Evolutionary conservation across 2,113 vertebrate species (phyloP).

Genomic region (Xenus cinereus): DNA sequence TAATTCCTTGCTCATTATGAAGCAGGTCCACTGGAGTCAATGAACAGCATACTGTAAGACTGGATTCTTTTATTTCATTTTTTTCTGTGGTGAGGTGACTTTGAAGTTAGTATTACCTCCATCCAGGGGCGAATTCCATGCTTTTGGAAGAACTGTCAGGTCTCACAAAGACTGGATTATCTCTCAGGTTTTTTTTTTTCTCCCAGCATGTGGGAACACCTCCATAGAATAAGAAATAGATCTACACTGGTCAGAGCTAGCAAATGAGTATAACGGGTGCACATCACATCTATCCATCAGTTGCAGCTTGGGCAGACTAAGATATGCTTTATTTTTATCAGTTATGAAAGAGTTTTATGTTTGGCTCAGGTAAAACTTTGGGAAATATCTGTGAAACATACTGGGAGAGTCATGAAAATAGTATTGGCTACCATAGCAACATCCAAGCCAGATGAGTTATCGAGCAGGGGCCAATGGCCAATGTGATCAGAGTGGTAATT

Average conservation of each 20-base stretch:
- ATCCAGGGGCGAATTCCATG: neutral
- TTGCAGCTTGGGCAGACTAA: neutral
- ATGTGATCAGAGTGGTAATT: neutral
- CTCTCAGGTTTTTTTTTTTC: neutral
- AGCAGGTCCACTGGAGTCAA: neutral
- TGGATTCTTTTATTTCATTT: neutral
- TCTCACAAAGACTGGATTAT: neutral
- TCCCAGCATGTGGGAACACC: neutral
- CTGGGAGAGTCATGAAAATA: neutral
- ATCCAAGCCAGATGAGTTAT: neutral
- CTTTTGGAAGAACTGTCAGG: neutral
- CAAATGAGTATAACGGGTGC: neutral
- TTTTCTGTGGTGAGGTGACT: neutral
- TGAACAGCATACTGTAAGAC: neutral
- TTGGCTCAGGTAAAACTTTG: neutral
- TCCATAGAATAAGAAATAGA: neutral
- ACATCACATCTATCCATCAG: neutral
- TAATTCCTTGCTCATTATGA: neutral
- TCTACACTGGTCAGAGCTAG: neutral
- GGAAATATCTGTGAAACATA: neutral
- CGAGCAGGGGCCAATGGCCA: neutral
- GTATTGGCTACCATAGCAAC: neutral
- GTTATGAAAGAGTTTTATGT: neutral
- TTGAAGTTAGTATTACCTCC: neutral
- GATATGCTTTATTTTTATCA: neutral